Conservation (phyloP, 30 jellyfish, hydroid and myxozoan genomes). For the Hydractinia echinata region DNA sequence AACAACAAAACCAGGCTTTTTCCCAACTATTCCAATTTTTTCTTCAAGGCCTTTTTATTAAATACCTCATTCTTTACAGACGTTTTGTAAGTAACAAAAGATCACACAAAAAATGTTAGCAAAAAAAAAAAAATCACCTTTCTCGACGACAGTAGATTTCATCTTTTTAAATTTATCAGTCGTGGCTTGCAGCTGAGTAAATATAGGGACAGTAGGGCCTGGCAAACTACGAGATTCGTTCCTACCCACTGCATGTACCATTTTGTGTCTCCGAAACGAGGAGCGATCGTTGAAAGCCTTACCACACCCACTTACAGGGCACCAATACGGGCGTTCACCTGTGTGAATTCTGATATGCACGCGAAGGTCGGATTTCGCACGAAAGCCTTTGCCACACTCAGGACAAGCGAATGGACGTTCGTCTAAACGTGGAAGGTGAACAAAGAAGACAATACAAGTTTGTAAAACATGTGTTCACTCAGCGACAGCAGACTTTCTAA, state of each 20-base stretch:
- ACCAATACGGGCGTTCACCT: constrained; percentile 26
- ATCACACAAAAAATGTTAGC: neutral
- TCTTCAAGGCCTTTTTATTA: too few relatives aligned
- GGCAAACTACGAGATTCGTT: neutral
- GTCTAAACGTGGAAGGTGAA: neutral
- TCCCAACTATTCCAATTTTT: too few relatives aligned
- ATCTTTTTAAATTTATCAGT: neutral
- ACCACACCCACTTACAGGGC: constrained; percentile 26
- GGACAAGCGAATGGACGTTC: constrained; percentile 25
- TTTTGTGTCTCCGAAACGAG: constrained; percentile 28
- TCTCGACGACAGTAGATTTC: neutral
- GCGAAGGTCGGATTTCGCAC: constrained; percentile 25
- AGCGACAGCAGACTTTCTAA: too few relatives aligned
- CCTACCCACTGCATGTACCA: constrained; percentile 19
- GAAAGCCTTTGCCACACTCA: constrained; percentile 22
- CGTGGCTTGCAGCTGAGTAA: constrained; percentile 7
- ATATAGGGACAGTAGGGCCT: constrained; percentile 11
- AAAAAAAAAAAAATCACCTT: neutral
- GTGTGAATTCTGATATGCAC: constrained; percentile 34
- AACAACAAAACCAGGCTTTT: too few relatives aligned
- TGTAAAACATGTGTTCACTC: too few relatives aligned
- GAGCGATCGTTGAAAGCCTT: constrained; percentile 36
- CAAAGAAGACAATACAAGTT: too few relatives aligned
- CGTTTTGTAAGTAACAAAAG: too few relatives aligned
- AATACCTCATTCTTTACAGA: too few relatives aligned